Conservation (phyloP, 2,797 vertebrate species). For the Sebastes hubbsi region DNA sequence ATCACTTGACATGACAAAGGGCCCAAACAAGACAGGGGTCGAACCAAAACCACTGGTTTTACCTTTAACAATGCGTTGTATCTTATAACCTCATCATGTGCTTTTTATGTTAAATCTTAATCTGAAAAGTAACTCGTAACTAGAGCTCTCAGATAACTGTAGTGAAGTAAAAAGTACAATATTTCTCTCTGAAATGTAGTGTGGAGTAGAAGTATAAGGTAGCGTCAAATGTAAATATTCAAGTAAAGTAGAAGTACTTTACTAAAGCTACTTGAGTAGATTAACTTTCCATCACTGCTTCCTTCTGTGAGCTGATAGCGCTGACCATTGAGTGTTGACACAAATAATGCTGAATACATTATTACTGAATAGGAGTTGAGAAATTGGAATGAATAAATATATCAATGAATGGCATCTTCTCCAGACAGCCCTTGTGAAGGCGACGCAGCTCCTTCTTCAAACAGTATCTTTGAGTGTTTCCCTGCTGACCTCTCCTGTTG, state of each 20-base stretch:
- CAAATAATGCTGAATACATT: neutral
- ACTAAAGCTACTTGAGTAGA: neutral
- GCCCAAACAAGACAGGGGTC: neutral
- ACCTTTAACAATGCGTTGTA: neutral
- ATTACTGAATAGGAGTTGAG: neutral
- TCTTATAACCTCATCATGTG: neutral
- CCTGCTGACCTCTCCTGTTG: neutral
- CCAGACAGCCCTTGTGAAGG: neutral
- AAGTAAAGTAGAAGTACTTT: neutral
- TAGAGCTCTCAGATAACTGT: neutral
- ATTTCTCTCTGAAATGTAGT: neutral
- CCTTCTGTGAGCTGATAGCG: neutral
- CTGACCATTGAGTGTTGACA: neutral
- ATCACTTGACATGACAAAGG: neutral
- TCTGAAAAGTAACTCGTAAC: neutral
- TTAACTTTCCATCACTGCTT: neutral
- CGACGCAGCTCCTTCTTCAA: neutral
- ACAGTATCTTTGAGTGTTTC: neutral
- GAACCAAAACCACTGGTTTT: neutral
- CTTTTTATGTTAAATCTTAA: neutral
- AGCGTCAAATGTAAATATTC: neutral
- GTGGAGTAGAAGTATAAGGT: neutral
- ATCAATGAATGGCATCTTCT: neutral
- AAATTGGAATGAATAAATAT: neutral
- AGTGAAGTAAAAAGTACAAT: neutral